Evolutionary conservation across 2,888 invertebrate genomes (phyloP).

Genomic region (Noctua janthe): DNA sequence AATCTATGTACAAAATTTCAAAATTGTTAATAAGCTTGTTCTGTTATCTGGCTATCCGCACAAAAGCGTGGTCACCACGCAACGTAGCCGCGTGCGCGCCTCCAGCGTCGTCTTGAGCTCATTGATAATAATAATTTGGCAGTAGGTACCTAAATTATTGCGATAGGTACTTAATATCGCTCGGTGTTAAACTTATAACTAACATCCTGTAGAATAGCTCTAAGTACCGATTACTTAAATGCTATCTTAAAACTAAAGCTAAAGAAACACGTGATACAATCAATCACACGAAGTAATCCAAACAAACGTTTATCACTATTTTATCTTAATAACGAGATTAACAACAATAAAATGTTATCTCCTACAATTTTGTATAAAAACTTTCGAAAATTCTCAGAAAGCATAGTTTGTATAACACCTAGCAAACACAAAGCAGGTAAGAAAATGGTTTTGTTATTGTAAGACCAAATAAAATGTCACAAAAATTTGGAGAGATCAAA

Average conservation of each 20-base stretch:
- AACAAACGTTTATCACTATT: constrained; percentile 35
- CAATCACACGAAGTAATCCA: constrained; percentile 55
- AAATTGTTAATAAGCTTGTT: too few species aligned
- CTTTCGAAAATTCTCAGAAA: neutral
- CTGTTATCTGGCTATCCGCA: too few species aligned
- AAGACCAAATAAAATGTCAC: neutral
- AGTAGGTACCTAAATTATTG: too few species aligned
- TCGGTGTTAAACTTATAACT: too few species aligned
- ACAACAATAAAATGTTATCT: constrained; percentile 51
- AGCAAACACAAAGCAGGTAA: constrained; percentile 62
- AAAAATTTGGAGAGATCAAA: neutral
- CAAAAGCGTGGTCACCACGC: too few species aligned
- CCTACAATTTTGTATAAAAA: constrained; percentile 51
- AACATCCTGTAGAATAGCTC: neutral
- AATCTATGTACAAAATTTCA: too few species aligned
- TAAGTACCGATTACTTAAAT: constrained; percentile 9
- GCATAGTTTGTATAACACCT: constrained; percentile 58
- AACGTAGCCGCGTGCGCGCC: too few species aligned
- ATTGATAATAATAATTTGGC: too few species aligned
- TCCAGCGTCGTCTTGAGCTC: too few species aligned
- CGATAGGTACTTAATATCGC: too few species aligned
- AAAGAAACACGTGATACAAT: constrained; percentile 17
- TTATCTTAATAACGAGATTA: constrained; percentile 57
- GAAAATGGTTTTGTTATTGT: neutral
- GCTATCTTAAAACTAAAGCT: neutral